These are phyloP conservation scores for Cathartes aura DNA, from an alignment of 2,113 vertebrate species.

Conservation along the genomic window DNA sequence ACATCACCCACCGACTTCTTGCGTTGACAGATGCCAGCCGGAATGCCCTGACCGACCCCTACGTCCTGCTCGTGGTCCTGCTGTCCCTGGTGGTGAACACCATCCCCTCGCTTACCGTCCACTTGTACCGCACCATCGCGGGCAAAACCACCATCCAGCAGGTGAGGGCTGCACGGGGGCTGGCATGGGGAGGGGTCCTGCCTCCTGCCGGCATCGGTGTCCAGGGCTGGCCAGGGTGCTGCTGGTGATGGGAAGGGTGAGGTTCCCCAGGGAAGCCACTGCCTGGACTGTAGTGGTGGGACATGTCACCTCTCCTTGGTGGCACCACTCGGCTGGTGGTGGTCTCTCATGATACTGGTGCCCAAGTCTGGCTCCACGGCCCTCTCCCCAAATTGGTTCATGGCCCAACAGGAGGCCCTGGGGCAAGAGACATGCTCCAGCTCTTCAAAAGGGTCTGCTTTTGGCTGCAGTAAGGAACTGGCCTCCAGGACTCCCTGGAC, in stretches of 20 bases:
- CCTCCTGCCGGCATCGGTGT: rapidly evolving
- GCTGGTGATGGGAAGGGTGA: background rate
- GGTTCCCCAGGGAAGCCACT: background rate
- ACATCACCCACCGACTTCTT: background rate
- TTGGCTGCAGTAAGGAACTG: background rate
- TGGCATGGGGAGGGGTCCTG: background rate
- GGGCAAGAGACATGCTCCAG: background rate
- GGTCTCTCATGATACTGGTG: background rate
- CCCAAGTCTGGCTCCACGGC: background rate
- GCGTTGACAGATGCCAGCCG: conserved; percentile 75
- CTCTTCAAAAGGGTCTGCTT: background rate
- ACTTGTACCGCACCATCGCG: conserved; percentile 45
- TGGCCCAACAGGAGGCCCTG: rapidly evolving
- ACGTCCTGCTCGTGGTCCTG: conserved; percentile 80
- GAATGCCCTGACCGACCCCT: conserved; percentile 75
- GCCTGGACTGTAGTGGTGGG: background rate
- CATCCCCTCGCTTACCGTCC: conserved; percentile 77
- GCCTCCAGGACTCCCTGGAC: background rate
- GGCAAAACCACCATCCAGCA: conserved; percentile 59
- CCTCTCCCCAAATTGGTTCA: background rate
- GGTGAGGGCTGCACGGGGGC: conserved; percentile 25
- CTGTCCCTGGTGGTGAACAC: conserved; percentile 78
- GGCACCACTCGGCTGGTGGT: background rate
- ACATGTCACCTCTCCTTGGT: background rate
- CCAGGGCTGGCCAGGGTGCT: rapidly evolving